Conservation (phyloP, 2,888 invertebrate species). For the Orthosia incerta region DNA sequence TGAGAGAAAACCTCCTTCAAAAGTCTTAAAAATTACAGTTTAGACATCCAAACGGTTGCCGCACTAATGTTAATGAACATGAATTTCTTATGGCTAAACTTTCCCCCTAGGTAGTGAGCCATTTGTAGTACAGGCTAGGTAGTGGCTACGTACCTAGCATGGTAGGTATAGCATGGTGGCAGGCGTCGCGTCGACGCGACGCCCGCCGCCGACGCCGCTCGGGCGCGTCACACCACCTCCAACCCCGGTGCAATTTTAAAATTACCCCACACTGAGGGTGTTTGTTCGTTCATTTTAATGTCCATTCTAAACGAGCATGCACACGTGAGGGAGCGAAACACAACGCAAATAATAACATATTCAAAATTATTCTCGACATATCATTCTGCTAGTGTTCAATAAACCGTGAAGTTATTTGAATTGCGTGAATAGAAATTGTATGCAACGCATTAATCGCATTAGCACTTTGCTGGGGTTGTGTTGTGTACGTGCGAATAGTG, state of each 20-base stretch:
- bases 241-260: slow-evolving; percentile 84
- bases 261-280: slow-evolving; percentile 82
- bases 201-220: slow-evolving; percentile 72
- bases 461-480: slow-evolving; percentile 75
- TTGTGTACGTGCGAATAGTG: slow-evolving; percentile 70
- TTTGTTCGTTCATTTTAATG: slow-evolving; percentile 76
- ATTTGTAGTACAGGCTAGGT: slow-evolving; percentile 28
- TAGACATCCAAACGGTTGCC: slow-evolving; percentile 48
- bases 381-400: slow-evolving; percentile 80
- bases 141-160: slow-evolving; percentile 23
- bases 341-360: slow-evolving; percentile 77
- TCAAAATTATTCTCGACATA: slow-evolving; percentile 79
- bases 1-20: no score
- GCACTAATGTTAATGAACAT: slow-evolving; percentile 44
- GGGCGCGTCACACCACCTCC: slow-evolving; percentile 70
- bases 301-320: slow-evolving; percentile 75
- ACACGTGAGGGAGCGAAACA: slow-evolving; percentile 72
- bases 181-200: slow-evolving; percentile 65
- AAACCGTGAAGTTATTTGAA: slow-evolving; percentile 85
- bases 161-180: slow-evolving; percentile 15
- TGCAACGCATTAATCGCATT: slow-evolving; percentile 81
- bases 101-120: slow-evolving; percentile 55
- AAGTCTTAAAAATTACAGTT: slow-evolving; percentile 43
- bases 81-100: slow-evolving; percentile 57
- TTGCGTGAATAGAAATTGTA: slow-evolving; percentile 85